phyloP scores from a whole-genome alignment of 2,888 invertebrate genomes.

The Psylliodes chrysocephalus region DNA sequence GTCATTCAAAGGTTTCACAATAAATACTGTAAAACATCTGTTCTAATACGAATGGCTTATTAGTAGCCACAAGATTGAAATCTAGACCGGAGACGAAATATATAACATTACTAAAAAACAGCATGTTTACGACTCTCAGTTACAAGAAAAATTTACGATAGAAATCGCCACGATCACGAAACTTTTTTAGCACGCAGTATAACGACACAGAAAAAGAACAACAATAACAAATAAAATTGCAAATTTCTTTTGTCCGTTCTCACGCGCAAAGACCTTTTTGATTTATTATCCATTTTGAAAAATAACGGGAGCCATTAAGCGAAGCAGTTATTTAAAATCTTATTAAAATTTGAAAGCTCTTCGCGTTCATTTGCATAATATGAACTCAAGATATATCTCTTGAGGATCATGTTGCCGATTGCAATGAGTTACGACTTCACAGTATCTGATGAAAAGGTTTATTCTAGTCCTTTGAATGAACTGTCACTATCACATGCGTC shows the following conservation, averaged over 20 bases:
- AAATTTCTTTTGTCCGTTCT: background rate
- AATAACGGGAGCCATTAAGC: background rate
- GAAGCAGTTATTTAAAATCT: background rate
- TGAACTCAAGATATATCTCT: too few relatives aligned
- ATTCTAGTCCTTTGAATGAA: too few relatives aligned
- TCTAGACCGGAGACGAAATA: background rate
- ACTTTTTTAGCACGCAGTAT: background rate
- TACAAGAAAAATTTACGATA: background rate
- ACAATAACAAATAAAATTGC: slow-evolving; percentile 3
- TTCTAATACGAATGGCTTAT: background rate
- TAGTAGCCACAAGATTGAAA: background rate
- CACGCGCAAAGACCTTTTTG: background rate
- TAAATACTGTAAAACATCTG: too few relatives aligned
- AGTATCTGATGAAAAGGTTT: too few relatives aligned
- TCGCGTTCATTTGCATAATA: background rate
- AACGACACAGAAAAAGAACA: background rate
- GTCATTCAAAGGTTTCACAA: too few relatives aligned
- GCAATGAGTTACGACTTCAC: too few relatives aligned
- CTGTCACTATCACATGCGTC: too few relatives aligned
- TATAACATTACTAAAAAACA: background rate
- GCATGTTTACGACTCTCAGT: background rate
- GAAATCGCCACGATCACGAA: background rate
- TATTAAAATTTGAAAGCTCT: background rate
- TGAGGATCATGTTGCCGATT: too few relatives aligned
- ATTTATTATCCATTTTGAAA: background rate